phyloP scores from a whole-genome alignment of 2,888 invertebrate genomes.

The Caenorhabditis sp. region DNA sequence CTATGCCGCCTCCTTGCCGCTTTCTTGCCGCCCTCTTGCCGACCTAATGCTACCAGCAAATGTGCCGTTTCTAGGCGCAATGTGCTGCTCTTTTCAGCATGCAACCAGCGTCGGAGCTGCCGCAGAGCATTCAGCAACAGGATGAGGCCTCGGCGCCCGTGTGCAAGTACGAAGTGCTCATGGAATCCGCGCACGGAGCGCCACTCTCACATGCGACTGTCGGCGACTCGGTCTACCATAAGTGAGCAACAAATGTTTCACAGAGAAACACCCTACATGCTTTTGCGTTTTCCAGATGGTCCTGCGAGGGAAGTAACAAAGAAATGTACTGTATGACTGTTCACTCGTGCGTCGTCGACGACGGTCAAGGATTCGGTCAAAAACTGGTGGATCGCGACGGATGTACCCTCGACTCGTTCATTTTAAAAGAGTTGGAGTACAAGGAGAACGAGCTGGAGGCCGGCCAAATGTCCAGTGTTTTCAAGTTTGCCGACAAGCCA shows the following conservation, averaged over 20 bases:
- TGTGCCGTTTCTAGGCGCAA: too few species aligned
- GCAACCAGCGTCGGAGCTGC: conserved; percentile 69
- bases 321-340: conserved; percentile 74
- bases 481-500: conserved; percentile 76
- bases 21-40: too few species aligned
- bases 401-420: conserved; percentile 70
- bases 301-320: conserved; percentile 52
- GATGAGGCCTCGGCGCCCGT: conserved; percentile 61
- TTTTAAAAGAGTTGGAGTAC: conserved; percentile 70
- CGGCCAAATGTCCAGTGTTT: conserved; percentile 68
- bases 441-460: conserved; percentile 60
- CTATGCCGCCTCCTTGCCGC: too few species aligned
- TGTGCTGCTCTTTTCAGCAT: conserved; percentile 64
- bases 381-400: conserved; percentile 74
- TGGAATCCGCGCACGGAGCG: conserved; percentile 60
- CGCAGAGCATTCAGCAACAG: conserved; percentile 47
- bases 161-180: conserved; percentile 73
- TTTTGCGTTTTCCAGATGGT: conserved; percentile 58
- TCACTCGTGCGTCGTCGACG: conserved; percentile 75
- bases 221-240: conserved; percentile 73
- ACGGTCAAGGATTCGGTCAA: conserved; percentile 74
- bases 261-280: too few species aligned
- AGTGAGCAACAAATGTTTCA: conserved; percentile 26
- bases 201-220: conserved; percentile 70
- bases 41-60: too few species aligned